Base-by-base conservation (phyloP, 2,113 vertebrate genomes). In the Tachuris rubrigastra region DNA sequence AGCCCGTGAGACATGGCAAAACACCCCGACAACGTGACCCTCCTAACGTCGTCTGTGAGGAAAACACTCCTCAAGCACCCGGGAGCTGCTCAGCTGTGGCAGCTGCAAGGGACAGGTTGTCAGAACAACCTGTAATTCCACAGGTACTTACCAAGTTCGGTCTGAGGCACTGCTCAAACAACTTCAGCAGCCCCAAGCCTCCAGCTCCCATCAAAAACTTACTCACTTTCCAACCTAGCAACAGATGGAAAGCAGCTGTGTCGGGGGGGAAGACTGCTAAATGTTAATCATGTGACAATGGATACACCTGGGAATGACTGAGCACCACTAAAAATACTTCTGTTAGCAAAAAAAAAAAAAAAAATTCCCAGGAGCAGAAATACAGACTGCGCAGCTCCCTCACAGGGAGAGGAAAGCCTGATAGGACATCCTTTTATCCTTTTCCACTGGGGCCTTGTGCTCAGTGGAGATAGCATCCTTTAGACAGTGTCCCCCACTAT, bases 1-100 rank as follows among this genome's bases (percentile, higher is more conserved):
- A 74, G 14, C 47, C 52, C 63, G 46, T 1, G 4, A 53, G 35
- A 15, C 25, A 41, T 41, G 39, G 39, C 39, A 41, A 12, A 83
- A 63, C 0, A 0, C n/a, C n/a, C 52, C 59, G 52, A 67, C 28
- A 55, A 9, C 21, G 7, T 8, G 35, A 50, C 72, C 4, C 1
- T 2, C 11, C 22, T 37, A 1, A 75, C 71, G 60, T 12, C 0
- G 23, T 30, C 72, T 62, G 21, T 30, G 56, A 86, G 37, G 42
- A 37, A 68, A 53, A 35, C 5, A 14, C 46, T 73, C 30, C 12
- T 8, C 30, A 67, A 2, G 49, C 33, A 47, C 16, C 30, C 63
- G n/a, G 0, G 1, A 81, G 37, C 73, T 56, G 86, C 35, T 50
- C 41, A 52, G 9, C 65, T 60, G 12, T 18, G 66, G 78, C 63